Evolutionary conservation across 2,797 vertebrate genomes (phyloP).

Genomic region (Coregonus ussuriensis): DNA sequence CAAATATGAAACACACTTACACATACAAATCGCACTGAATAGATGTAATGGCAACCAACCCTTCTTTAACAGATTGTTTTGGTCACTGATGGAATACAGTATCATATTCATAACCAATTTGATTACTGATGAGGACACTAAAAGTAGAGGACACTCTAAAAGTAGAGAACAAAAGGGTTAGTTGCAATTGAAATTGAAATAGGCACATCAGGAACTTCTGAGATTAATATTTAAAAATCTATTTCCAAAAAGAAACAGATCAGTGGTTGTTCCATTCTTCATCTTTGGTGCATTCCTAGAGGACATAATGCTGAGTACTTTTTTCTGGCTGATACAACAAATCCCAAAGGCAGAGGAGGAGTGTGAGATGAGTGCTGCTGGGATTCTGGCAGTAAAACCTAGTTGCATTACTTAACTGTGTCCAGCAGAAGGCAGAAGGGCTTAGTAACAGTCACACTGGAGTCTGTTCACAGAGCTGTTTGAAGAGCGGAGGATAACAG

Average conservation of each 20-base stretch:
- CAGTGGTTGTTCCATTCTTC: not conserved
- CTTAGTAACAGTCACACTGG: constrained; percentile 24
- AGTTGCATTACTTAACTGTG: constrained; percentile 35
- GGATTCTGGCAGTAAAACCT: not conserved
- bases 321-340: constrained; percentile 8
- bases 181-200: not conserved
- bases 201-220: constrained; percentile 4
- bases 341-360: not conserved
- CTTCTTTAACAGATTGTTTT: constrained; percentile 2
- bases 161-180: not conserved
- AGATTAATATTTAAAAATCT: not conserved
- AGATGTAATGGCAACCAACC: not conserved
- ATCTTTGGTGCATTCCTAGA: constrained; percentile 1
- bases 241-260: constrained; percentile 7
- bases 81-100: not conserved
- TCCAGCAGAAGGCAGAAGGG: constrained; percentile 62
- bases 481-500: not conserved
- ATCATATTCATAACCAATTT: not conserved
- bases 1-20: too few relatives aligned
- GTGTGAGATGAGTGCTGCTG: not conserved
- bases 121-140: not conserved
- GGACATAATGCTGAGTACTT: constrained; percentile 4
- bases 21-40: constrained; percentile 1
- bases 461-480: constrained; percentile 13
- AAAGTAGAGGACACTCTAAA: not conserved